Evolutionary conservation across 2,888 invertebrate genomes (phyloP).

Genomic region (Dinocampus coccinellae): DNA sequence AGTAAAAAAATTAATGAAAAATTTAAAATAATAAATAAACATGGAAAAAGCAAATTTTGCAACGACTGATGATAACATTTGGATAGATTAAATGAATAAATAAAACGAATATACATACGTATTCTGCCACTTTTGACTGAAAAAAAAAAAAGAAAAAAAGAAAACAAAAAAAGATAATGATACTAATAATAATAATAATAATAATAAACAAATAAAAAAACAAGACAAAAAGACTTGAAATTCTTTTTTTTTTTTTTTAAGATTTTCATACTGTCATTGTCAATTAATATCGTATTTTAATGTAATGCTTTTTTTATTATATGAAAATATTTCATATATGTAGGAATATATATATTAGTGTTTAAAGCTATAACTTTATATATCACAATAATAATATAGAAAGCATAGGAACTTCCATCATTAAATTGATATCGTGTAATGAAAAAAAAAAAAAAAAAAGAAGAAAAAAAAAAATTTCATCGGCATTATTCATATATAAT

Average conservation of each 20-base stretch:
- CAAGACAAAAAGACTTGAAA: background rate
- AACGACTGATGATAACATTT: background rate
- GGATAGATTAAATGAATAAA: too few species aligned
- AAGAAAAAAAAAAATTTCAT: background rate
- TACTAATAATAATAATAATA: too few species aligned
- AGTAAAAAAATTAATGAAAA: background rate
- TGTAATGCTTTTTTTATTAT: background rate
- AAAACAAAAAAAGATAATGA: too few species aligned
- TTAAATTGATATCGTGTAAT: background rate
- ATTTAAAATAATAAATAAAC: background rate
- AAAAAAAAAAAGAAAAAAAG: background rate
- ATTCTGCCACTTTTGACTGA: background rate
- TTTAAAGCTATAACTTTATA: conserved; percentile 14
- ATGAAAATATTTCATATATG: background rate
- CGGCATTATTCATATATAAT: conserved; percentile 7
- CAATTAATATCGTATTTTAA: background rate
- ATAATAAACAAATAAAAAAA: too few species aligned
- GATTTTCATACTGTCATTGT: background rate
- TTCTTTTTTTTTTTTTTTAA: background rate
- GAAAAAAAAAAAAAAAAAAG: too few species aligned
- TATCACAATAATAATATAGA: conserved; percentile 11
- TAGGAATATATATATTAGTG: background rate
- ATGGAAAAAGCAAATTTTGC: background rate
- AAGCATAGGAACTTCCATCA: background rate
- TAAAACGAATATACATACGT: too few species aligned